These are phyloP conservation scores for Crambe crambe DNA, from an alignment of 37 sponge, comb jelly and placozoan genomes.

Conservation along the genomic window DNA sequence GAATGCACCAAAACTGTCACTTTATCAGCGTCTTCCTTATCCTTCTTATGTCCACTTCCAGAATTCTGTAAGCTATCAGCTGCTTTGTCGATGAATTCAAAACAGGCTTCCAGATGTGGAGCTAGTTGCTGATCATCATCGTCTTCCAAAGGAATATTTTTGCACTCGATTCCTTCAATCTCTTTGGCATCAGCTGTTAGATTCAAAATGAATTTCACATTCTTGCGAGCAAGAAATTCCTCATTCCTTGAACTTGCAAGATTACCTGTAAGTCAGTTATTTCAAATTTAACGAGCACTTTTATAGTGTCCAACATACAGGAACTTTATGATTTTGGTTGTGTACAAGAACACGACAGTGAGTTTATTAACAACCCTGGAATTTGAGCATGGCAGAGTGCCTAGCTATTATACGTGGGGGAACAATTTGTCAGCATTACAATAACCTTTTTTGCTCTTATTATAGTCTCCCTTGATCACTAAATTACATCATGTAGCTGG, in stretches of 20 bases:
- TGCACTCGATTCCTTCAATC: conserved; percentile 42
- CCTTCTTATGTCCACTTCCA: background rate
- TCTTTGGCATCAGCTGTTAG: conserved; percentile 26
- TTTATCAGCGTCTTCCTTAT: background rate
- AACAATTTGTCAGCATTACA: no score
- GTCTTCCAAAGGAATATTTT: conserved; percentile 42
- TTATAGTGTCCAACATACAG: no score
- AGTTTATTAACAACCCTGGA: no score
- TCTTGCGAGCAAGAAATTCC: conserved; percentile 41
- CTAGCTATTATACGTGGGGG: no score
- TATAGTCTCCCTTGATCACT: no score
- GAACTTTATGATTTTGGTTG: background rate
- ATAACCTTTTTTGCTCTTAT: no score
- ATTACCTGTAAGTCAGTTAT: conserved; percentile 49
- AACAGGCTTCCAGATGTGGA: conserved; percentile 29
- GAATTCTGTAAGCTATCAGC: background rate
- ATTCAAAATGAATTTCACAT: conserved; percentile 41
- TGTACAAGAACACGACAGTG: no score
- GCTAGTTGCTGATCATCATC: conserved; percentile 56
- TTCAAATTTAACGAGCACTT: no score
- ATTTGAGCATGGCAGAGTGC: no score
- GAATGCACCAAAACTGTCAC: conserved; percentile 58
- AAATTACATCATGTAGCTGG: no score
- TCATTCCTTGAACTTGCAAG: conserved; percentile 35
- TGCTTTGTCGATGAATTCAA: conserved; percentile 58